These are phyloP conservation scores for Sesamia nonagrioides DNA, from an alignment of 1,140 invertebrate species.

Conservation along the genomic window DNA sequence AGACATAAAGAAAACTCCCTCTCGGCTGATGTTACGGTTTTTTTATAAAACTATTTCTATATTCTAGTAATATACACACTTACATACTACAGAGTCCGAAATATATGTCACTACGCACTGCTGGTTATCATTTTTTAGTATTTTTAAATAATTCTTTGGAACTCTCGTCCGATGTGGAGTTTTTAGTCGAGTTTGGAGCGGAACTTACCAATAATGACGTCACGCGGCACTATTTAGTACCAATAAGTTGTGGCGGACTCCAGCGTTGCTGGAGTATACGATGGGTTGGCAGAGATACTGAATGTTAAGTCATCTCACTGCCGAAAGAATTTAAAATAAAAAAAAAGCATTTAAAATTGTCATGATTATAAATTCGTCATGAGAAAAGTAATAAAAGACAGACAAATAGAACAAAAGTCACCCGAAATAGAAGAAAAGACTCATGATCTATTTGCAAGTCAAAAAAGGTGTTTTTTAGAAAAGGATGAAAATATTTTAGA, in stretches of 20 bases:
- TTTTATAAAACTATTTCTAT: conserved; percentile 50
- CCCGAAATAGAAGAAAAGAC: conserved; percentile 10
- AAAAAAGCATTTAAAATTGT: no score
- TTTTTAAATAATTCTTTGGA: conserved; percentile 39
- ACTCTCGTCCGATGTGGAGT: conserved; percentile 14
- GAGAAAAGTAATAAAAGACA: background rate
- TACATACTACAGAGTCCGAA: conserved; percentile 51
- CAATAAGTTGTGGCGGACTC: conserved; percentile 27
- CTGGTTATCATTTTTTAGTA: conserved; percentile 7
- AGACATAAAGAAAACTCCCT: conserved; percentile 54
- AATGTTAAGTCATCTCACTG: background rate
- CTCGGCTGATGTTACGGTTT: conserved; percentile 23
- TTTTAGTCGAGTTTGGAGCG: background rate
- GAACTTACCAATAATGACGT: background rate
- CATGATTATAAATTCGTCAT: conserved; percentile 20
- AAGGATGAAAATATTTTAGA: background rate
- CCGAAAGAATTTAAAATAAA: no score
- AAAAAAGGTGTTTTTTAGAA: background rate
- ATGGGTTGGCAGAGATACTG: conserved; percentile 17
- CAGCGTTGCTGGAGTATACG: background rate
- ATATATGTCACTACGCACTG: conserved; percentile 52
- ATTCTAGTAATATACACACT: conserved; percentile 52
- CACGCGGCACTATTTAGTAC: background rate
- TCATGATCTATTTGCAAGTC: background rate
- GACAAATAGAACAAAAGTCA: background rate